Conservation (phyloP, 2,797 vertebrate genomes). For the Brachyrhaphis roseni region DNA sequence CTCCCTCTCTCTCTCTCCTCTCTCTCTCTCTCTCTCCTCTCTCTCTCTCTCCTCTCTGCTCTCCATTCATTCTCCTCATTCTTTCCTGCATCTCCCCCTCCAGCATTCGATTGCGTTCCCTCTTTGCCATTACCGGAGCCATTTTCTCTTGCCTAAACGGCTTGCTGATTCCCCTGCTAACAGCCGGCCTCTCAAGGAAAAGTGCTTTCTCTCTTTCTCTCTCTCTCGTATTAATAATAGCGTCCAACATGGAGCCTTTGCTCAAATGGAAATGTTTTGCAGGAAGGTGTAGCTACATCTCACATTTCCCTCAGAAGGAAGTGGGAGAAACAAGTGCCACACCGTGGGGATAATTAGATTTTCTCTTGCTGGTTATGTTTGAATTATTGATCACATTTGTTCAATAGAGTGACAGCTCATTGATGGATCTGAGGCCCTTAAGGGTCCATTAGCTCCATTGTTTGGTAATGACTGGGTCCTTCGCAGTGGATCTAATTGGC, state of each 20-base stretch:
- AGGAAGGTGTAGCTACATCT: conserved; percentile 37
- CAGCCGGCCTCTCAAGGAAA: conserved; percentile 47
- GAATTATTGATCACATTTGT: conserved; percentile 66
- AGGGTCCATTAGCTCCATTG: conserved; percentile 63
- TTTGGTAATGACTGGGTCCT: conserved; percentile 58
- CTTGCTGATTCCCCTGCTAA: conserved; percentile 41
- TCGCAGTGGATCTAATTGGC: conserved; percentile 46
- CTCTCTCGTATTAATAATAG: conserved; percentile 53
- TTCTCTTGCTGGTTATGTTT: conserved; percentile 41
- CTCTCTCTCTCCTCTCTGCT: conserved; percentile 25
- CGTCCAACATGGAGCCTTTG: conserved; percentile 41
- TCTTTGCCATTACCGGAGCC: conserved; percentile 50
- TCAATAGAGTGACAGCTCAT: conserved; percentile 51
- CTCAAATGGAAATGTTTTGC: conserved; percentile 65
- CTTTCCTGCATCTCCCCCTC: conserved; percentile 31
- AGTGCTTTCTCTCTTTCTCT: conserved; percentile 48
- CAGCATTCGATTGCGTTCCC: conserved; percentile 36
- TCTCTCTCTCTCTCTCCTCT: conserved; percentile 30
- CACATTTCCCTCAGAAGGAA: conserved; percentile 47
- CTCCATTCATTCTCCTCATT: conserved; percentile 17
- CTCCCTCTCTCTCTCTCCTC: conserved; percentile 21
- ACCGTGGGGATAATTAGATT: conserved; percentile 35
- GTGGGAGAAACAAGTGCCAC: conserved; percentile 33
- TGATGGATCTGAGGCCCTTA: conserved; percentile 63
- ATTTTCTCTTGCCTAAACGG: conserved; percentile 41